phyloP scores from a whole-genome alignment of 2,888 invertebrate species.

The Agapetus fuscipes region DNA sequence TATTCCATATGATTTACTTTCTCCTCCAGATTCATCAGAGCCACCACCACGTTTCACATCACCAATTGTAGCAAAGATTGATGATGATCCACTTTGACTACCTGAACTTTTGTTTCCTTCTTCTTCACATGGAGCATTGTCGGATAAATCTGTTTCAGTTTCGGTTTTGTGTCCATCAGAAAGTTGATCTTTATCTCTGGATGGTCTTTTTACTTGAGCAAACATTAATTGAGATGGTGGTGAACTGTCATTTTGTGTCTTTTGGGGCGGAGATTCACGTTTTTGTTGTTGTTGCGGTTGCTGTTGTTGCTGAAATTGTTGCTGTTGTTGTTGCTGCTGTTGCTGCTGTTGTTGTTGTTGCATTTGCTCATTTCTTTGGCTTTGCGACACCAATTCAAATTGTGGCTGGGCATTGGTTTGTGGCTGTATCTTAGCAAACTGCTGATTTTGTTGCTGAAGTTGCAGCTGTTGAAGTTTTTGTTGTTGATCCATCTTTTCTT shows the following conservation, averaged over 20 bases:
- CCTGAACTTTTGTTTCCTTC: slow-evolving; percentile 52
- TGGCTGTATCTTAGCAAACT: slow-evolving; percentile 30
- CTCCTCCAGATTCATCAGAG: slow-evolving; percentile 52
- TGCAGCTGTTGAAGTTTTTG: slow-evolving; percentile 38
- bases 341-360: slow-evolving; percentile 3
- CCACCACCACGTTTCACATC: slow-evolving; percentile 56
- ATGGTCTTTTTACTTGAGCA: slow-evolving; percentile 43
- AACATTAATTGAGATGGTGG: slow-evolving; percentile 32
- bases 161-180: slow-evolving; percentile 44
- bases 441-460: slow-evolving; percentile 36
- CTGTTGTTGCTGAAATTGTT: slow-evolving; percentile 26
- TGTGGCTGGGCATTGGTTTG: slow-evolving; percentile 25
- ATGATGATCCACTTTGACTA: slow-evolving; percentile 50
- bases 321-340: no score
- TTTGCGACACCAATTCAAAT: slow-evolving; percentile 23
- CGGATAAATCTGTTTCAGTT: slow-evolving; percentile 50
- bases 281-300: slow-evolving; percentile 29
- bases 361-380: slow-evolving; percentile 6
- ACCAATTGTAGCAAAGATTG: slow-evolving; percentile 64
- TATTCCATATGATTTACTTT: slow-evolving; percentile 40
- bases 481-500: slow-evolving; percentile 43
- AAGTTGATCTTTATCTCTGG: slow-evolving; percentile 38
- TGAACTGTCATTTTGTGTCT: slow-evolving; percentile 22
- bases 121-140: slow-evolving; percentile 48
- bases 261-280: slow-evolving; percentile 26